Evolutionary conservation across 1,140 invertebrate species (phyloP), one percentile per base, ranked within the genome.

Genomic region (Pseudomyrmex gracilis): DNA sequence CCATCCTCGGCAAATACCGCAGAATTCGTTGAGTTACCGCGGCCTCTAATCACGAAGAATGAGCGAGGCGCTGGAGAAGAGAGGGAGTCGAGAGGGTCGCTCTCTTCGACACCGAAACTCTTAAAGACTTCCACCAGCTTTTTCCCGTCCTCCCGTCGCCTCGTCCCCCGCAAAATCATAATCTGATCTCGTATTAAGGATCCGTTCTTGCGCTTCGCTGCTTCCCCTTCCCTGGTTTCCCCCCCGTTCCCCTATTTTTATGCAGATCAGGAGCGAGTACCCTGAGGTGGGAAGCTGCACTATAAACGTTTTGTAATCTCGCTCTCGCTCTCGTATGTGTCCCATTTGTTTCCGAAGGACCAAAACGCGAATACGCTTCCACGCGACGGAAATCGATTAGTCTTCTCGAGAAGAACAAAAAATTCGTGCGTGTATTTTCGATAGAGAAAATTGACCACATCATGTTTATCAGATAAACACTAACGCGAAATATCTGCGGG

Each of bases 181-280:
- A 93, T 93, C 93, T 93, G 92, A 93, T 93, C 92, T 93, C 91
- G 89, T 93, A 93, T 93, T 93, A 93, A 93, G 91, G 90, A 93
- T 92, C 91, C 90, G 83, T 84, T 90, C 87, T 83, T 55, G 55
- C 83, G 45, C 57, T 47, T 43, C 73, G 49, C 84, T 83, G 34
- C 85, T 83, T 70, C 80, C 70, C 73, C 76, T 83, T 86, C 70
- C 63, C 17, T 53, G 34, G 67, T 85, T 85, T 34, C 24, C 2
- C 4, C 34, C 5, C 34, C 34, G 68, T 89, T 90, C 90, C 90
- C 90, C 91, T 92, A 93, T 93, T 93, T 93, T 93, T 93, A 93
- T 93, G 93, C 93, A 93, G 92, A 93, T 93, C 92, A 92, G 91
- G 91, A 90, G 90, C 90, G 92, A 91, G 91, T 88, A 92, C 92